Conservation (phyloP, 2,888 invertebrate genomes). For the Eilema sororculum region DNA sequence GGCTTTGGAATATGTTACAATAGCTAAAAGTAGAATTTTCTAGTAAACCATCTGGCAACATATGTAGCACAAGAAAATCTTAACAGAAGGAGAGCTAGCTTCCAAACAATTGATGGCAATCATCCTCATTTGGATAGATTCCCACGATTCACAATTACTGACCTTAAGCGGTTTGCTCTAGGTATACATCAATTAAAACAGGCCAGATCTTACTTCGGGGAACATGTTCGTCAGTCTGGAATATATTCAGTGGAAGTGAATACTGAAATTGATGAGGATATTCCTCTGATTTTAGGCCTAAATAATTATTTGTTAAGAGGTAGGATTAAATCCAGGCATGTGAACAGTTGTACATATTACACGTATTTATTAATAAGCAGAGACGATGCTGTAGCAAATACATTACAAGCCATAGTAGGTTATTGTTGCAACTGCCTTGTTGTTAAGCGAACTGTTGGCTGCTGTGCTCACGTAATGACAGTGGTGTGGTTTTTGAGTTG, state of each 20-base stretch:
- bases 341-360: neutral
- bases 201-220: no score
- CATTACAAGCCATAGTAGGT: slow-evolving; percentile 1
- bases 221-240: neutral
- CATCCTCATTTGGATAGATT: neutral
- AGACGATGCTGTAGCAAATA: neutral
- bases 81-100: neutral
- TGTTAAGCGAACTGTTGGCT: neutral
- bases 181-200: no score
- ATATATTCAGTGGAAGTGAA: slow-evolving; percentile 6
- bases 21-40: no score
- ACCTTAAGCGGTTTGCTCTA: no score
- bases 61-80: neutral
- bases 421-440: slow-evolving; percentile 2
- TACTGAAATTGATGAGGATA: slow-evolving; percentile 6
- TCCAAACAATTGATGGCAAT: neutral
- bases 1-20: no score
- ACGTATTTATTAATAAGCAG: slow-evolving; percentile 6
- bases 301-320: slow-evolving; percentile 5
- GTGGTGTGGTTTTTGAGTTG: slow-evolving; percentile 13
- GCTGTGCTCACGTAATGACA: slow-evolving; percentile 19
- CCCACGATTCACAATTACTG: neutral
- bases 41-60: no score
- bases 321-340: slow-evolving; percentile 7
- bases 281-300: slow-evolving; percentile 6